Conservation (phyloP, 2,888 invertebrate species). For the Sinohyriopsis cumingii region DNA sequence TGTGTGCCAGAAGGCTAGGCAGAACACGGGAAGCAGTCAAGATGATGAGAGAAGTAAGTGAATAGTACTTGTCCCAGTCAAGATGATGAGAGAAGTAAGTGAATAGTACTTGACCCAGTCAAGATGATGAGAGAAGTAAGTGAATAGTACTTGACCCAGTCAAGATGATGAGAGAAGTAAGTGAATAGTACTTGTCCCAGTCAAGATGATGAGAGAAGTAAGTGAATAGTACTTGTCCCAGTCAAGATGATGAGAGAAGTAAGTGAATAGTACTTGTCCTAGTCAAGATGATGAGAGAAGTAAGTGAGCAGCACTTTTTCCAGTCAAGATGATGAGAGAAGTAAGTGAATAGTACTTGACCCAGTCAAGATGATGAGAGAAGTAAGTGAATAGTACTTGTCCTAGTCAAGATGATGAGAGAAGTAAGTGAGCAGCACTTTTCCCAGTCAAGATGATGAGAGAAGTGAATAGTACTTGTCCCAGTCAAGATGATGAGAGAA, state of each 20-base stretch:
- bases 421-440: too few relatives aligned
- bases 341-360: too few relatives aligned
- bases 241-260: slow-evolving; percentile 76
- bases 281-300: slow-evolving; percentile 92
- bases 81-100: slow-evolving; percentile 70
- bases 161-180: slow-evolving; percentile 92
- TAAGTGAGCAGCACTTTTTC: too few relatives aligned
- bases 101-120: slow-evolving; percentile 66
- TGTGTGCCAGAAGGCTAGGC: slow-evolving; percentile 96
- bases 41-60: slow-evolving; percentile 89
- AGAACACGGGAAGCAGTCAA: slow-evolving; percentile 96
- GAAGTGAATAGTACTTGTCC: neutral
- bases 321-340: slow-evolving; percentile 86
- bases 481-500: slow-evolving; percentile 86
- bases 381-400: slow-evolving; percentile 70
- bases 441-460: too few relatives aligned
- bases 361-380: slow-evolving; percentile 67
- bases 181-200: slow-evolving; percentile 31
- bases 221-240: neutral
- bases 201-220: too few relatives aligned
- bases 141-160: slow-evolving; percentile 65
- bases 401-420: too few relatives aligned
- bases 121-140: slow-evolving; percentile 92
- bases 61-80: neutral
- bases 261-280: slow-evolving; percentile 95